phyloP scores from a whole-genome alignment of 2,797 vertebrate genomes.

The Sphenodon punctatus region DNA sequence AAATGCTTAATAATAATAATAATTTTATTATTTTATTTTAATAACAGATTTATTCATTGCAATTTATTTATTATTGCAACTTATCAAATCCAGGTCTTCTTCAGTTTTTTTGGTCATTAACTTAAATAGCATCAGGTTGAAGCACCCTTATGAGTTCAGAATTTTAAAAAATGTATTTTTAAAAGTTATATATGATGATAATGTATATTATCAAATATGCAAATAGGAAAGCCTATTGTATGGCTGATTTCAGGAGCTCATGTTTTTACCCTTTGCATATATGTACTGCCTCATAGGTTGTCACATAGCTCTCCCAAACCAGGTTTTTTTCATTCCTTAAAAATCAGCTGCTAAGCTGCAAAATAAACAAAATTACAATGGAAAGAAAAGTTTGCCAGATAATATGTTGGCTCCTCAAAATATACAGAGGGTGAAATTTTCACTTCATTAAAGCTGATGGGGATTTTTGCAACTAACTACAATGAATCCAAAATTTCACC shows the following conservation, averaged over 20 bases:
- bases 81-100: too few relatives aligned
- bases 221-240: neutral
- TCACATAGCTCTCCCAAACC: neutral
- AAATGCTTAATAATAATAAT: too few relatives aligned
- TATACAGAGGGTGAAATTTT: conserved; percentile 12
- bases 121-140: neutral
- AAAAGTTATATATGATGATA: too few relatives aligned
- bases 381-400: neutral
- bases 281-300: neutral
- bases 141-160: neutral
- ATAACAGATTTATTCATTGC: neutral
- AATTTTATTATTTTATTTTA: too few relatives aligned
- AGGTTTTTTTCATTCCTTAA: too few relatives aligned
- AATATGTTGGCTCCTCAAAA: neutral
- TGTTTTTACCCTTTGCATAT: too few relatives aligned
- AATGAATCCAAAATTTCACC: too few relatives aligned
- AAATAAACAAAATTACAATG: neutral
- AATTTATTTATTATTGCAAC: too few relatives aligned
- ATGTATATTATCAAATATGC: too few relatives aligned
- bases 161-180: too few relatives aligned
- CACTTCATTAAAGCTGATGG: neutral
- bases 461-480: too few relatives aligned
- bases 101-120: neutral
- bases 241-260: too few relatives aligned
- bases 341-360: neutral